Evolutionary conservation across 1,140 invertebrate genomes (phyloP).

Genomic region (Oryctes rhinoceros): DNA sequence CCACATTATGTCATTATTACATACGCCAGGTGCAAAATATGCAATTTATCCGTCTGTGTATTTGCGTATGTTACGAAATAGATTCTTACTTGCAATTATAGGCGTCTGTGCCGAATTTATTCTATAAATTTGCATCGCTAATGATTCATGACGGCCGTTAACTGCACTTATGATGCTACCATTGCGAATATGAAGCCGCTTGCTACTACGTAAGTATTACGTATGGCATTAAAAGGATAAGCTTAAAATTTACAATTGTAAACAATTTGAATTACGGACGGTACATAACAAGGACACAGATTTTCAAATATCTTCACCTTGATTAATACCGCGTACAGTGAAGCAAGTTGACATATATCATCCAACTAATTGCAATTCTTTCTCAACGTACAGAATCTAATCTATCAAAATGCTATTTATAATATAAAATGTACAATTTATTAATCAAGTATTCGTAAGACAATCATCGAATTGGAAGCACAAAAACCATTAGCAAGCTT

Average conservation of each 20-base stretch:
- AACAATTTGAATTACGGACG: background rate
- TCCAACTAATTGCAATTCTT: background rate
- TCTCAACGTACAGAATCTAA: too few relatives aligned
- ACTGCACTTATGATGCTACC: background rate
- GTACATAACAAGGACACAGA: background rate
- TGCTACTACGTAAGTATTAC: background rate
- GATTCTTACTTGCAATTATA: too few relatives aligned
- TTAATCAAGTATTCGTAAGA: background rate
- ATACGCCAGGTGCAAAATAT: too few relatives aligned
- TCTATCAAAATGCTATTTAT: too few relatives aligned
- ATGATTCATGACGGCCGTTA: background rate
- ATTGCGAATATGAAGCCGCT: background rate
- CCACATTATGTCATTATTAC: too few relatives aligned
- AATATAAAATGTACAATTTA: background rate
- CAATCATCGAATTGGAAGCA: background rate
- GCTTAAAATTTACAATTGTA: background rate
- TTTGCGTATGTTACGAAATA: too few relatives aligned
- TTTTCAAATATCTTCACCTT: conserved; percentile 13
- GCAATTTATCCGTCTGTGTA: too few relatives aligned
- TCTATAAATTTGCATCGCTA: background rate
- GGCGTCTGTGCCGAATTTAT: background rate
- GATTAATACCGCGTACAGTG: background rate
- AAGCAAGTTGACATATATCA: background rate
- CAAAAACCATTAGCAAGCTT: background rate
- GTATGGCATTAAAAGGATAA: background rate